Evolutionary conservation across 2,113 vertebrate species (phyloP), one percentile per base, ranked within the genome.

Genomic region (Lipophrys pholis): DNA sequence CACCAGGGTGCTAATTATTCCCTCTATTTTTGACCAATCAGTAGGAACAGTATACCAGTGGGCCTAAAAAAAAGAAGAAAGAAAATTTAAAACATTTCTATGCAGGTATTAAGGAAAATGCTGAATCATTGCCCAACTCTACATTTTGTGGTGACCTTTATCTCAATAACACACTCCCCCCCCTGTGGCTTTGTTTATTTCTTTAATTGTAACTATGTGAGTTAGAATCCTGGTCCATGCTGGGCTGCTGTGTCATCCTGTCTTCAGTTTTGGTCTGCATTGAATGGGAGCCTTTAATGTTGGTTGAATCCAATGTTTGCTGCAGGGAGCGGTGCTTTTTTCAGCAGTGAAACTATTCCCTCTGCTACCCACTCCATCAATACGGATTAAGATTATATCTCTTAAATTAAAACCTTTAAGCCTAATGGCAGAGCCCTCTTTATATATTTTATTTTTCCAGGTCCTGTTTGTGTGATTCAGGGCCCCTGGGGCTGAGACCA

Each of bases 401-500:
- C 17, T 53, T 51, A 39, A 48, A 41, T 21, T 5, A 17, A 59
- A 55, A 40, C 36, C 46, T 15, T 30, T 3, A 5, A 42, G 15
- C 15, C 10, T 49, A 10, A 14, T 41, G 12, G 15, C 35, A 35
- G 14, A 8, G 3, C 7, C 17, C 15, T 80, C 30, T 36, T 54
- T 11, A 42, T 40, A 52, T 46, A 11, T 66, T 50, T 35, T 30
- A 61, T 76, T 62, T 48, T 11, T 8, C 49, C 41, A 70, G 64
- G 56, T 38, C 15, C 5, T 67, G 62, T 63, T 36, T 69, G 36
- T 81, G 48, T 79, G 69, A 58, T 50, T 38, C 76, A 98, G 96
- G 96, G 96, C 2, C 95, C 96, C 39, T 88, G 86, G 51, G 21
- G 96, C 96, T 36, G 96, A 98, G 90, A 87, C 87, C 59, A 91